phyloP scores from a whole-genome alignment of 2,888 invertebrate species.

The Tetramorium bicarinatum region DNA sequence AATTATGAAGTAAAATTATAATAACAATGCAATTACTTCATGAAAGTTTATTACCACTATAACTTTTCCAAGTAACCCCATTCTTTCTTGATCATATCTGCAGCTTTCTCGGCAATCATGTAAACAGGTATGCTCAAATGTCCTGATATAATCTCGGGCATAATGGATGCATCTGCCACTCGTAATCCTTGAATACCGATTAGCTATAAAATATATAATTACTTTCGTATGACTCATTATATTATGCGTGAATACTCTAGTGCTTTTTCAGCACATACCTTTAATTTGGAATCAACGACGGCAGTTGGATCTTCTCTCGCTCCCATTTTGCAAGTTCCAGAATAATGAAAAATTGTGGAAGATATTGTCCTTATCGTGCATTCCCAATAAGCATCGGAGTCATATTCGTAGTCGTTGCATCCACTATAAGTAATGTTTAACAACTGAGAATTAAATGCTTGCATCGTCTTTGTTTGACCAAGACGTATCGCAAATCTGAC shows the following conservation, averaged over 20 bases:
- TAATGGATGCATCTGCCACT: constrained; percentile 90
- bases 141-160: constrained; percentile 88
- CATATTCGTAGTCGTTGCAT: constrained; percentile 88
- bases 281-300: constrained; percentile 89
- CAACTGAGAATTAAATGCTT: constrained; percentile 88
- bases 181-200: constrained; percentile 88
- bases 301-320: constrained; percentile 88
- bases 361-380: constrained; percentile 90
- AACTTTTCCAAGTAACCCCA: constrained; percentile 83
- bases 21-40: background rate
- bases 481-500: constrained; percentile 88
- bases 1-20: background rate
- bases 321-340: constrained; percentile 90
- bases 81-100: constrained; percentile 88
- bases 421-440: constrained; percentile 87
- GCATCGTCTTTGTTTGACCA: constrained; percentile 89
- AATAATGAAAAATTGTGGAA: constrained; percentile 91
- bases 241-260: background rate
- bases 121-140: constrained; percentile 87
- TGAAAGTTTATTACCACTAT: background rate
- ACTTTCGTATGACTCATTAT: background rate
- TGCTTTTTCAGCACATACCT: constrained; percentile 74
- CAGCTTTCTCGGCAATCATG: constrained; percentile 91
- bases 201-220: constrained; percentile 56
- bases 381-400: constrained; percentile 90